Base-by-base conservation (phyloP, 2,113 vertebrate species). In the Ranitomeya variabilis region DNA sequence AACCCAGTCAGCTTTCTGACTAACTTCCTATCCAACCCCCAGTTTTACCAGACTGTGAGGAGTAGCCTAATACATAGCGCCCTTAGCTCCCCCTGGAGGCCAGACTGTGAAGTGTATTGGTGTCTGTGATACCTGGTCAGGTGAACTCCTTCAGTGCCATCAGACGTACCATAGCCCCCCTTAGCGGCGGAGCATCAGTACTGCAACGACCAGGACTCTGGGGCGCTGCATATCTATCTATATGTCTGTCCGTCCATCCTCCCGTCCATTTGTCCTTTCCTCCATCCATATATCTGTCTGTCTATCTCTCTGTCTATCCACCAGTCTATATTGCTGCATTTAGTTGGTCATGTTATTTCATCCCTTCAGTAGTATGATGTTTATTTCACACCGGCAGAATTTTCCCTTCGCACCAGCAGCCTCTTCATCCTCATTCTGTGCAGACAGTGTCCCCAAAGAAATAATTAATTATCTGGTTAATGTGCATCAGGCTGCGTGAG, bases 401-500 rank as follows among this genome's bases (percentile, higher is more conserved):
- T 93, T 91, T 91, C 91, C 55, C 23, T 89, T 93, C 92, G 90
- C 90, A 93, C 92, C 90, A 85, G 85, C 92, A 90, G 92, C 90
- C 77, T 93, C 91, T 92, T 92, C 90, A 89, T 91, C 54, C 90
- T 93, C 91, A 92, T 92, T 91, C 95, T 93, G 92, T 93, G 95
- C 95, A 95, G 94, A 96, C 93, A 91, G 94, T 96, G 94, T 97
- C 96, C 96, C 96, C 95, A 94, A 97, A 97, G 97, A 98, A 98
- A 97, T 97, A 97, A 99, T 98, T 98, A 98, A 99, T 99, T 99
- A 99, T 96, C 96, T 96, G 95, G 96, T 97, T 99, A 98, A 99
- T 98, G 97, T 96, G 96, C 96, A 96, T 96, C 95, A 96, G 96
- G 95, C 97, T 95, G 95, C 95, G 96, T 92, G 94, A 96, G 95